Percentiles rank a stretch among this genome's conserved stretches.
Evolutionary conservation across 2,797 vertebrate genomes (phyloP).

Genomic region (Nyctibius grandis): DNA sequence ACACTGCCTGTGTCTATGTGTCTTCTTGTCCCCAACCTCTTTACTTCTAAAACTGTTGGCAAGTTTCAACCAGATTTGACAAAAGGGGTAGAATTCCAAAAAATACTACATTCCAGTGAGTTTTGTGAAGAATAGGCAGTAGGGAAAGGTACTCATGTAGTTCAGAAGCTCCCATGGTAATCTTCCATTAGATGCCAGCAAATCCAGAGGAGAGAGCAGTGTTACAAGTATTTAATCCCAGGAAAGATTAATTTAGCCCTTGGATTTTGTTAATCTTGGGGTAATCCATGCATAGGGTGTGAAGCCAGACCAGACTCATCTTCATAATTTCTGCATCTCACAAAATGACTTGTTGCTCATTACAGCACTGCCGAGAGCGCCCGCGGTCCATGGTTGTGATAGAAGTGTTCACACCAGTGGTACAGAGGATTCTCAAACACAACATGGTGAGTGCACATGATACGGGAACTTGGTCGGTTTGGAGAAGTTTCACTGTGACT

Average conservation of each 20-base stretch:
- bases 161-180: neutral
- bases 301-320: neutral
- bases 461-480: accelerated
- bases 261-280: neutral
- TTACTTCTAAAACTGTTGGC: neutral
- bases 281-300: neutral
- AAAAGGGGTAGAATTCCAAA: neutral
- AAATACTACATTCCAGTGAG: neutral
- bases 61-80: neutral
- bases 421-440: conserved; percentile 99
- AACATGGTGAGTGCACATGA: conserved; percentile 86
- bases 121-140: neutral
- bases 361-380: conserved; percentile 96
- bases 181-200: neutral
- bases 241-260: neutral
- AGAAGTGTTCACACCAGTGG: conserved; percentile 98
- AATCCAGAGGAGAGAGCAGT: neutral
- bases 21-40: neutral
- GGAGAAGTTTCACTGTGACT: neutral
- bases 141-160: neutral
- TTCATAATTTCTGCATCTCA: neutral
- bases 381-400: conserved; percentile 99
- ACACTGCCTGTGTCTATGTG: neutral
- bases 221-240: neutral
- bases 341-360: neutral